A percentile compares a stretch with the other conserved stretches of the same genome.
phyloP scores from a whole-genome alignment of 2,113 vertebrate species.

The Gambusia affinis region DNA sequence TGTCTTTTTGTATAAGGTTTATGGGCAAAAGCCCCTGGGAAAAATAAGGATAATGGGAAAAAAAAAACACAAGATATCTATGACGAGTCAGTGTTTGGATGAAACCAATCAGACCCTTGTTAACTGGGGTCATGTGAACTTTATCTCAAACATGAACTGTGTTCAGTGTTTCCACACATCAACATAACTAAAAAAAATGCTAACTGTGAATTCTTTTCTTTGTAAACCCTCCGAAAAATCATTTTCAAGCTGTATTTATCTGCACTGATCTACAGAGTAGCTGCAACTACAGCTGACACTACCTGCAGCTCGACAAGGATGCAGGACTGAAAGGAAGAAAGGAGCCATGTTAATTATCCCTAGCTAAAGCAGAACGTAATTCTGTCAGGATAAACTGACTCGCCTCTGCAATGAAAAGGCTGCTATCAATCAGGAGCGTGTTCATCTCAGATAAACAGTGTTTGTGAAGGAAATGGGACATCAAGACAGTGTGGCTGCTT shows the following conservation, averaged over 20 bases:
- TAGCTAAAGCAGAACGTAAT: not conserved
- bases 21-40: too few relatives aligned
- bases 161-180: not conserved
- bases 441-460: slow-evolving; percentile 42
- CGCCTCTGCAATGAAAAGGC: not conserved
- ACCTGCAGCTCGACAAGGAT: not conserved
- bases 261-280: not conserved
- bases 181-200: not conserved
- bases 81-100: too few relatives aligned
- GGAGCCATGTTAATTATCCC: not conserved
- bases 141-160: too few relatives aligned
- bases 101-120: too few relatives aligned
- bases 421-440: slow-evolving; percentile 41
- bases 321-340: not conserved
- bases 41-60: too few relatives aligned
- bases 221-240: not conserved
- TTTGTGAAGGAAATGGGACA: slow-evolving; percentile 53
- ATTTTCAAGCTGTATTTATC: not conserved
- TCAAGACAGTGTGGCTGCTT: not conserved
- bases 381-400: slow-evolving; percentile 24
- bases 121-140: too few relatives aligned
- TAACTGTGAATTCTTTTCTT: not conserved
- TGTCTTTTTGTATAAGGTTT: too few relatives aligned
- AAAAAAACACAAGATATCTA: too few relatives aligned
- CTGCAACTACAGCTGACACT: not conserved